These are phyloP conservation scores for Falco cherrug DNA, from an alignment of 2,797 vertebrate genomes.

Conservation along the genomic window DNA sequence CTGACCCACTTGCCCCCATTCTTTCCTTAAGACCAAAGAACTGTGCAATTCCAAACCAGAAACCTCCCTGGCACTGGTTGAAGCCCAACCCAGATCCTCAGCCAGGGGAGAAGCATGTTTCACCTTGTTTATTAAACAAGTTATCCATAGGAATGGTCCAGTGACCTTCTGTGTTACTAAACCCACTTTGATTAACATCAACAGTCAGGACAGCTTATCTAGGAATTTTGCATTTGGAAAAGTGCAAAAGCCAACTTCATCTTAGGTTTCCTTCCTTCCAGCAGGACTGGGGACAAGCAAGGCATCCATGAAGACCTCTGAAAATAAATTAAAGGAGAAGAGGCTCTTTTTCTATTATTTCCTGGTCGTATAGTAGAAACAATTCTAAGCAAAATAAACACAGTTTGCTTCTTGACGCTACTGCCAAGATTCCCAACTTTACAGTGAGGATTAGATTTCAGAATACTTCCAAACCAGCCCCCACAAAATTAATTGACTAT, in stretches of 20 bases:
- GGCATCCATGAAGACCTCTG: neutral
- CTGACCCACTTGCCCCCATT: neutral
- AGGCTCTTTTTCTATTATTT: neutral
- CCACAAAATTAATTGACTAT: slow-evolving; percentile 52
- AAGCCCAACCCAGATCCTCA: neutral
- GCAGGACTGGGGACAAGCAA: neutral
- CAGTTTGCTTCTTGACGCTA: neutral
- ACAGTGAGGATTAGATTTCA: neutral
- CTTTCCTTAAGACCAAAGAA: neutral
- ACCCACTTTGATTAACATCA: neutral
- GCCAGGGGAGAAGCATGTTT: neutral
- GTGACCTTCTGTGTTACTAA: neutral
- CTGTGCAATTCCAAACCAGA: neutral
- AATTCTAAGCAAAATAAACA: slow-evolving; percentile 42
- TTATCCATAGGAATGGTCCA: neutral
- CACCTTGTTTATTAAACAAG: neutral
- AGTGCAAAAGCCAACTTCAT: neutral
- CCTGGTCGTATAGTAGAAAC: neutral
- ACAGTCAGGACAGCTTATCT: neutral
- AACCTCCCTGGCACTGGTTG: neutral
- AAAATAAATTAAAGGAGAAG: slow-evolving; percentile 12
- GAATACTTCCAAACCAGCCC: slow-evolving; percentile 39
- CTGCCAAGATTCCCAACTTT: slow-evolving; percentile 50
- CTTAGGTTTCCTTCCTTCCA: neutral
- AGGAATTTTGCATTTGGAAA: neutral